Evolutionary conservation across 2,888 invertebrate species (phyloP).

Genomic region (Zygogramma bicolorata): DNA sequence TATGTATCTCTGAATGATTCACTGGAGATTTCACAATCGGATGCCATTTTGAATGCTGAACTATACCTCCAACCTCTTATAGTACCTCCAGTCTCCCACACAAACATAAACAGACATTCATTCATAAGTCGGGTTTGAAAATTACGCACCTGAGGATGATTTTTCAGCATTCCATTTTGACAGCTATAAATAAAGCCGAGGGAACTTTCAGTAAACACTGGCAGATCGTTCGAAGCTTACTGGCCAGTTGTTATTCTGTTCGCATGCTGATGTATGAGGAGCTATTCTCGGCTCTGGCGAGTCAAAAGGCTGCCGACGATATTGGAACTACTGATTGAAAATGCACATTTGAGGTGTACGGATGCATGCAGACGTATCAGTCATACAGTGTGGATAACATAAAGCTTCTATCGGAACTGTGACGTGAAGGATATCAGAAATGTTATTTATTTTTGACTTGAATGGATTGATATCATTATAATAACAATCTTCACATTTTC

Average conservation of each 20-base stretch:
- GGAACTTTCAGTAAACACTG: constrained; percentile 53
- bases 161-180: constrained; percentile 49
- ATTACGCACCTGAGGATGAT: constrained; percentile 48
- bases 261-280: constrained; percentile 47
- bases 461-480: too few relatives aligned
- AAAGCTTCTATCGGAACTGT: too few relatives aligned
- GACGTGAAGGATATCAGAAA: too few relatives aligned
- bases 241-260: constrained; percentile 40
- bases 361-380: not conserved
- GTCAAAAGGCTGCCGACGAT: constrained; percentile 41
- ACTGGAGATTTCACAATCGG: not conserved
- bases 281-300: constrained; percentile 51
- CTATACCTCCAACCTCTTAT: too few relatives aligned
- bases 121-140: constrained; percentile 17
- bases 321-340: constrained; percentile 21
- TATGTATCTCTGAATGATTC: too few relatives aligned
- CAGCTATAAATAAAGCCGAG: constrained; percentile 56
- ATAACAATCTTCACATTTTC: too few relatives aligned
- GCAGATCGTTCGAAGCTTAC: constrained; percentile 51
- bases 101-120: not conserved
- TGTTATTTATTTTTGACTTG: too few relatives aligned
- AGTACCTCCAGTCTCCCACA: not conserved
- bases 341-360: not conserved
- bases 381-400: too few relatives aligned
- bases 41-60: constrained; percentile 2